Evolutionary conservation across 2,797 vertebrate genomes (phyloP).

Genomic region (Mormyrops attenuatus): DNA sequence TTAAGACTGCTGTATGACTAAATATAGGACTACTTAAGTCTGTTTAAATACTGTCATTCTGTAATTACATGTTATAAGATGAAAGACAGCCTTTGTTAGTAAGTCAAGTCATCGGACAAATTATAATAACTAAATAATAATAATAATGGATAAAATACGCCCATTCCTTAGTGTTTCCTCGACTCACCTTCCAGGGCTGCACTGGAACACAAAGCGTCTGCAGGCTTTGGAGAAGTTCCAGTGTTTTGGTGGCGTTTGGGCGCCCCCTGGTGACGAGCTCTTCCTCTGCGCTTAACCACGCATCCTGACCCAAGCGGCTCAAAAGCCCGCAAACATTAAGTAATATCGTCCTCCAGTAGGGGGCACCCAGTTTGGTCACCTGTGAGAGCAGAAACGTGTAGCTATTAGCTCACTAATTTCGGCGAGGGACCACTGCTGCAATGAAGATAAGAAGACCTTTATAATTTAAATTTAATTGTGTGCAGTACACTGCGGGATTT

Average conservation of each 20-base stretch:
- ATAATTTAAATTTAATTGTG: not conserved
- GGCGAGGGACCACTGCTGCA: not conserved
- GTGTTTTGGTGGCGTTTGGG: constrained; percentile 62
- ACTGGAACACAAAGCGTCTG: constrained; percentile 77
- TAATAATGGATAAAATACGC: not conserved
- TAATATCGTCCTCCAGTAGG: constrained; percentile 80
- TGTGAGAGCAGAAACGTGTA: constrained; percentile 33
- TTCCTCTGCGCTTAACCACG: constrained; percentile 61
- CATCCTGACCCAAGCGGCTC: constrained; percentile 58
- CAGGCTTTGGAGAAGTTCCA: constrained; percentile 74
- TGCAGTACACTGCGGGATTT: not conserved
- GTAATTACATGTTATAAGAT: not conserved
- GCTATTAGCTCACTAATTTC: not conserved
- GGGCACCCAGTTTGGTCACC: constrained; percentile 73
- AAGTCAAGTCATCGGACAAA: not conserved
- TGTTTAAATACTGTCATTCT: not conserved
- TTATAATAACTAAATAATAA: not conserved
- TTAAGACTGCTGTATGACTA: not conserved
- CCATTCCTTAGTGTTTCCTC: not conserved
- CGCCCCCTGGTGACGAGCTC: constrained; percentile 60
- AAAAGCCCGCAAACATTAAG: constrained; percentile 76
- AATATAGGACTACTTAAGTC: not conserved
- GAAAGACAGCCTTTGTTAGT: not conserved
- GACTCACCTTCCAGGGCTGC: constrained; percentile 77
- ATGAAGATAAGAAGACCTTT: not conserved